Percentiles rank a stretch among this genome's conserved stretches.
Conservation (phyloP, 2,888 invertebrate genomes). For the Hydropsyche betteni region DNA sequence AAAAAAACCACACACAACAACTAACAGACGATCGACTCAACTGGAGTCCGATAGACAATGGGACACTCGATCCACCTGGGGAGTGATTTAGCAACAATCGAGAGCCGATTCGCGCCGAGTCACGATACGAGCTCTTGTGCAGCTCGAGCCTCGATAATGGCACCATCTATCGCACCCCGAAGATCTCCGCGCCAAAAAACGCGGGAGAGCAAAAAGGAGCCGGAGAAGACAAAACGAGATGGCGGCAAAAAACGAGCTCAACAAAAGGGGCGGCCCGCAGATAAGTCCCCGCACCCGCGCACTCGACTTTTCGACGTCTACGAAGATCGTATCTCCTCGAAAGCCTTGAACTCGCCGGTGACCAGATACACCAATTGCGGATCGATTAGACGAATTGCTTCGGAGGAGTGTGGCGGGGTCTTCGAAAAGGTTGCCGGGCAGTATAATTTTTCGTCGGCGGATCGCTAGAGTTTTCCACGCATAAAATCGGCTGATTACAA, state of each 20-base stretch:
- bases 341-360: constrained; percentile 5
- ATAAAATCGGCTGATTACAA: constrained; percentile 25
- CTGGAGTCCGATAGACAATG: constrained; percentile 25
- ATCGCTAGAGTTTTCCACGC: too few species aligned
- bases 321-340: neutral
- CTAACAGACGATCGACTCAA: neutral
- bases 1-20: neutral
- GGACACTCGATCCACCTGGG: neutral
- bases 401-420: too few species aligned
- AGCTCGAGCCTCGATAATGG: constrained; percentile 3
- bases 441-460: too few species aligned
- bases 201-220: neutral
- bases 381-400: neutral
- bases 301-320: neutral
- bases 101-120: constrained; percentile 20
- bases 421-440: too few species aligned
- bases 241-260: neutral
- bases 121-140: constrained; percentile 29
- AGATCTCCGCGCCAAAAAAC: neutral
- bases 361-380: neutral
- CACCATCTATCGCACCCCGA: constrained; percentile 9
- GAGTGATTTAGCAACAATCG: constrained; percentile 23
- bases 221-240: constrained; percentile 9
- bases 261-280: constrained; percentile 18
- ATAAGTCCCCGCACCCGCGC: constrained; percentile 19